phyloP scores from a whole-genome alignment of 2,888 invertebrate genomes.

The Hecatera dysodea region DNA sequence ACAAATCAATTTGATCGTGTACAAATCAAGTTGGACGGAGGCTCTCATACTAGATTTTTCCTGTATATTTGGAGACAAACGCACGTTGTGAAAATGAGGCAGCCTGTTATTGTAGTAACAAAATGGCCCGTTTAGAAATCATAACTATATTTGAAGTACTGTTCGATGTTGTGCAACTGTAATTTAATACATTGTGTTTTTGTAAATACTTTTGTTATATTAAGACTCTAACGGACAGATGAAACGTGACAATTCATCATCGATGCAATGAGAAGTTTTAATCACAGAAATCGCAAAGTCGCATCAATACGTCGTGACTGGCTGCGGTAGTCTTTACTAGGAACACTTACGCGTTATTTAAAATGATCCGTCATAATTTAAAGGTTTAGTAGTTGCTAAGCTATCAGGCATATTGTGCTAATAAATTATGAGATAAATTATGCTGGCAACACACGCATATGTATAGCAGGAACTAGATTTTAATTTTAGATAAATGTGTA shows the following conservation, averaged over 20 bases:
- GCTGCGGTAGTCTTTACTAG: background rate
- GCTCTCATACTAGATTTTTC: background rate
- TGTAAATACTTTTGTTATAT: background rate
- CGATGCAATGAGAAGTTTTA: background rate
- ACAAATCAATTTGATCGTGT: background rate
- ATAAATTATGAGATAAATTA: conserved; percentile 21
- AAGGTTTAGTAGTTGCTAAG: conserved; percentile 10
- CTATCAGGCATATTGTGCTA: conserved; percentile 25
- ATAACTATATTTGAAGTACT: background rate
- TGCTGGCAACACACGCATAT: conserved; percentile 8
- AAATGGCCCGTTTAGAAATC: background rate
- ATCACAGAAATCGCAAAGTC: background rate
- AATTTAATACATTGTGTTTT: background rate
- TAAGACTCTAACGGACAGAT: background rate
- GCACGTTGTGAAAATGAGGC: background rate
- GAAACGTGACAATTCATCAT: background rate
- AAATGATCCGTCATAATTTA: background rate
- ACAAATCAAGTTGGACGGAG: background rate
- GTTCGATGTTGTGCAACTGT: background rate
- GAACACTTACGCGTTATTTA: background rate
- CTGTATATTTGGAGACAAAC: background rate
- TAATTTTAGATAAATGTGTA: conserved; percentile 48
- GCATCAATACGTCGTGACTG: background rate
- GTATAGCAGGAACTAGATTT: conserved; percentile 29
- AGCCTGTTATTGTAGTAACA: background rate